A percentile compares a stretch with the other conserved stretches of the same genome.
These are phyloP conservation scores for Philaethria dido DNA, from an alignment of 2,888 invertebrate genomes.

Conservation along the genomic window DNA sequence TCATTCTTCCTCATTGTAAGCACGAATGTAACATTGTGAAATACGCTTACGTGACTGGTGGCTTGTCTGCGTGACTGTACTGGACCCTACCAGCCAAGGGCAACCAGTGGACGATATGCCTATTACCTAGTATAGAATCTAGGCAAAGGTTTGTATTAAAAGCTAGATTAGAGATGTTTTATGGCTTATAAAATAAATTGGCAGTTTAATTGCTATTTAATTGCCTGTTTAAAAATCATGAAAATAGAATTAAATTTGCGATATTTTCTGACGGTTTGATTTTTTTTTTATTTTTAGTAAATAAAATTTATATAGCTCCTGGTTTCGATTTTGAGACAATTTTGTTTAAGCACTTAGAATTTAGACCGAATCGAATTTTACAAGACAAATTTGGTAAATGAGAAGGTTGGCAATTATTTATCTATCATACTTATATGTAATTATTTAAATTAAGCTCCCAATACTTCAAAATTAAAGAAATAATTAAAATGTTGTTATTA, in stretches of 20 bases:
- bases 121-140: constrained; percentile 38
- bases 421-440: too few species aligned
- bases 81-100: constrained; percentile 45
- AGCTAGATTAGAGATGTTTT: constrained; percentile 29
- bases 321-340: neutral
- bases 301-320: too few species aligned
- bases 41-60: constrained; percentile 37
- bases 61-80: constrained; percentile 45
- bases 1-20: constrained; percentile 24
- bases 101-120: constrained; percentile 43
- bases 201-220: neutral
- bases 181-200: neutral
- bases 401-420: neutral
- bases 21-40: constrained; percentile 27
- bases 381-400: neutral
- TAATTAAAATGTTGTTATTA: neutral
- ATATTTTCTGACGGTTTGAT: neutral
- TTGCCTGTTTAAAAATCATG: neutral
- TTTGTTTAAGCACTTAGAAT: neutral
- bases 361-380: neutral
- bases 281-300: too few species aligned
- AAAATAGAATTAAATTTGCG: too few species aligned
- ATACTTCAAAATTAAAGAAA: too few species aligned
- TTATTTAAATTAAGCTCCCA: too few species aligned
- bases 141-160: constrained; percentile 38